These are phyloP conservation scores for Coilia nasus DNA, from an alignment of 2,797 vertebrate species.

Conservation along the genomic window DNA sequence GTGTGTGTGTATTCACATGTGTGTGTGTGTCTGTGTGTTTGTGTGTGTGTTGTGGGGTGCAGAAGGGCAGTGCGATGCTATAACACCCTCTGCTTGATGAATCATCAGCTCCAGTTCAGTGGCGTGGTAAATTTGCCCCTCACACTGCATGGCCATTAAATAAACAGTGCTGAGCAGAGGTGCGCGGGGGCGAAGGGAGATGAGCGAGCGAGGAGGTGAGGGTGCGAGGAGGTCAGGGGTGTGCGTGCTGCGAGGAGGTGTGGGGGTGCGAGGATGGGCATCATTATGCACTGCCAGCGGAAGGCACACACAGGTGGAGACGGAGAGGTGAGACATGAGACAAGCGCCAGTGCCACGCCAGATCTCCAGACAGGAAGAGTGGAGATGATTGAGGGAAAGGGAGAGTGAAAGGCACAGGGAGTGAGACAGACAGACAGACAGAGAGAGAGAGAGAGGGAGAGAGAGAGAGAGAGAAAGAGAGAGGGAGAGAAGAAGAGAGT, in stretches of 20 bases:
- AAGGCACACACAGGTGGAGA: background rate
- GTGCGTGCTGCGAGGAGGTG: no score
- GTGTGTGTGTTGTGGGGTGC: background rate
- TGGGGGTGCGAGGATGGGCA: background rate
- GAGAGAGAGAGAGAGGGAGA: background rate
- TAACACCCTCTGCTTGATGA: constrained; percentile 45
- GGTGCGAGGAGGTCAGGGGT: no score
- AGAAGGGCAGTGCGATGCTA: background rate
- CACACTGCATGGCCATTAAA: constrained; percentile 49
- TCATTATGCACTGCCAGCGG: constrained; percentile 12
- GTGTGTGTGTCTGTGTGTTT: no score
- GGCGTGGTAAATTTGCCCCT: constrained; percentile 47
- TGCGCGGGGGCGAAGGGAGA: background rate
- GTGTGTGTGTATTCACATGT: no score
- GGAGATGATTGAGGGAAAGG: background rate
- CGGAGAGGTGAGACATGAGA: background rate
- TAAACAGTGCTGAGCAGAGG: constrained; percentile 34
- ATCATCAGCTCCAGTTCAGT: constrained; percentile 53
- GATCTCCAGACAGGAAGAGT: background rate
- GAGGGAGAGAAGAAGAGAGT: background rate
- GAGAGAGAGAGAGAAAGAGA: background rate
- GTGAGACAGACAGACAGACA: constrained; percentile 34
- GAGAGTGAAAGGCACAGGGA: constrained; percentile 3
- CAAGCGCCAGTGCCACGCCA: background rate
- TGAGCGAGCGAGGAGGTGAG: background rate